Conservation (phyloP, 2,797 vertebrate genomes). For the Microctenopoma stevenorrisi region DNA sequence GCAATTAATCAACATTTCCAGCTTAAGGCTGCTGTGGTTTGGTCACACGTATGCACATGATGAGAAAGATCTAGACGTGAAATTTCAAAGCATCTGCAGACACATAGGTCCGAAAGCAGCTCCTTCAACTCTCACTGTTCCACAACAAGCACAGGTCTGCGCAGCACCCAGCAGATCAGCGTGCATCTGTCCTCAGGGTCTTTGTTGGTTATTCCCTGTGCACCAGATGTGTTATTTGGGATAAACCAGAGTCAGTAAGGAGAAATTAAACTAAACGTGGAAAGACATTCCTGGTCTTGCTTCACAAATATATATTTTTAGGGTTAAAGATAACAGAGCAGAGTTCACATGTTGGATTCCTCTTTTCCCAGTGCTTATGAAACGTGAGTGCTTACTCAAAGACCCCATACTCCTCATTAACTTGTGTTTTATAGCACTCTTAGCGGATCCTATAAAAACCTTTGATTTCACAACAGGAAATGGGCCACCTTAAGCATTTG, state of each 20-base stretch:
- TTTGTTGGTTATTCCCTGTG: slow-evolving; percentile 48
- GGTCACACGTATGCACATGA: not conserved
- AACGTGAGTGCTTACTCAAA: slow-evolving; percentile 35
- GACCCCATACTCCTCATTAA: slow-evolving; percentile 48
- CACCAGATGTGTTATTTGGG: slow-evolving; percentile 48
- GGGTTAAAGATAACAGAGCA: slow-evolving; percentile 50
- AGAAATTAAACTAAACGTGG: slow-evolving; percentile 52
- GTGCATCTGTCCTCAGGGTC: slow-evolving; percentile 67
- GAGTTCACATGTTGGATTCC: slow-evolving; percentile 54
- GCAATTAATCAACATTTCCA: not conserved
- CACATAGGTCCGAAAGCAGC: slow-evolving; percentile 16
- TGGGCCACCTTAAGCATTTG: slow-evolving; percentile 19
- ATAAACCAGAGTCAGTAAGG: slow-evolving; percentile 46
- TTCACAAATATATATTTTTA: slow-evolving; percentile 22
- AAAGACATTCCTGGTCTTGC: slow-evolving; percentile 50
- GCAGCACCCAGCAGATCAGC: slow-evolving; percentile 29
- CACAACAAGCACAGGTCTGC: slow-evolving; percentile 26
- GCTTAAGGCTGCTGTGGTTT: not conserved
- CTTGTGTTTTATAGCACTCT: slow-evolving; percentile 38
- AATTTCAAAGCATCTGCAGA: slow-evolving; percentile 12
- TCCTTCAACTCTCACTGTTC: slow-evolving; percentile 29
- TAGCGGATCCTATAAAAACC: slow-evolving; percentile 46
- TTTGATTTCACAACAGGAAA: slow-evolving; percentile 48
- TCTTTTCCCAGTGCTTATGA: slow-evolving; percentile 8
- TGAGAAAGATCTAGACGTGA: not conserved